phyloP scores from a whole-genome alignment of 1,140 invertebrate species.

The Sycophaga agraensis region DNA sequence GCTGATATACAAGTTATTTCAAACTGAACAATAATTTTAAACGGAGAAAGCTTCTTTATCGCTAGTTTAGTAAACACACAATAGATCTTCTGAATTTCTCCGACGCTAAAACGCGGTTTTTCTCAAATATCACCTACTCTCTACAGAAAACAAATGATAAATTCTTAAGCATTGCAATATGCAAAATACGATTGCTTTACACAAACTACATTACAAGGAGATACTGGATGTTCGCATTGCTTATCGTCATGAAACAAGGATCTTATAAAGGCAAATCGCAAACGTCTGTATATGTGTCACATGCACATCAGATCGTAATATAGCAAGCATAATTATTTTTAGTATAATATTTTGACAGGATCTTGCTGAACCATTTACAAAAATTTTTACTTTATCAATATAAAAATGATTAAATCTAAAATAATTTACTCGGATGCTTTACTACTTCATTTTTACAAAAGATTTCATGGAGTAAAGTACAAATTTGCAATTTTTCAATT shows the following conservation, averaged over 20 bases:
- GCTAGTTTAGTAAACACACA: slow-evolving; percentile 17
- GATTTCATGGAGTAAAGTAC: neutral
- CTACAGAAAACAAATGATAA: slow-evolving; percentile 20
- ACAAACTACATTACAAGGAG: slow-evolving; percentile 25
- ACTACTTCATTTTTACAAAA: neutral
- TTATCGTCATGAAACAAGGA: slow-evolving; percentile 1
- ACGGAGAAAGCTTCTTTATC: slow-evolving; percentile 1
- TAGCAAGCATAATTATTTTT: slow-evolving; percentile 24
- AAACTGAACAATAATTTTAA: slow-evolving; percentile 11
- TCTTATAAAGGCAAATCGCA: slow-evolving; percentile 9
- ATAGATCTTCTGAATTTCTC: slow-evolving; percentile 7
- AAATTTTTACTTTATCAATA: neutral
- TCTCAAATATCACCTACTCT: slow-evolving; percentile 5
- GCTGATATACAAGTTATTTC: neutral
- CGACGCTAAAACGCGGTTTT: slow-evolving; percentile 24
- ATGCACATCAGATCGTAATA: slow-evolving; percentile 20
- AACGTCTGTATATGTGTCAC: neutral
- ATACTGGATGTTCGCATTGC: neutral
- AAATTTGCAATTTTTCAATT: slow-evolving; percentile 6
- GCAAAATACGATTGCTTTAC: slow-evolving; percentile 27
- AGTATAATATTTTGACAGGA: neutral
- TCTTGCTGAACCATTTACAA: neutral
- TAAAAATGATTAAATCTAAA: slow-evolving; percentile 18
- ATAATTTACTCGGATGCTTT: neutral
- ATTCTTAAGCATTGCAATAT: slow-evolving; percentile 27